Conservation (phyloP, 2,888 invertebrate species). For the Fissipunctia ypsillon region DNA sequence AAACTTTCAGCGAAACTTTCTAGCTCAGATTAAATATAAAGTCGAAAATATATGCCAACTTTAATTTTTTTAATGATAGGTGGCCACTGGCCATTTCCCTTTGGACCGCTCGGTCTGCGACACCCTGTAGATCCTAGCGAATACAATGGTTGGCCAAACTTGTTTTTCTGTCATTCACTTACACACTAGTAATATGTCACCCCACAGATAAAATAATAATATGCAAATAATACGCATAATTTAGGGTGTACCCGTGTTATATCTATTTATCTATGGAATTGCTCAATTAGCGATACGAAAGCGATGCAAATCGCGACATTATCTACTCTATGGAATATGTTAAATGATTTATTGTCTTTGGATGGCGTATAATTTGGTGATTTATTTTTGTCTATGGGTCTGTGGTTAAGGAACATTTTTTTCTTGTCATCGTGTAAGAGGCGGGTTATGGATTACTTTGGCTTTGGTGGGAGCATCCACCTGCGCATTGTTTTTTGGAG, state of each 20-base stretch:
- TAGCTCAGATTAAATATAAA: no score
- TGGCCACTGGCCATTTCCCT: no score
- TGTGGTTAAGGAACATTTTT: constrained; percentile 34
- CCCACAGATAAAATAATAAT: constrained; percentile 89
- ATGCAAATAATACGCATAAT: constrained; percentile 90
- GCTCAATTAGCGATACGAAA: constrained; percentile 86
- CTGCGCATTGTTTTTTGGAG: background rate
- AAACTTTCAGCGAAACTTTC: no score
- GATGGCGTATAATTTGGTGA: constrained; percentile 60
- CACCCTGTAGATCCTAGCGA: no score
- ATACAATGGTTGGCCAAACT: background rate
- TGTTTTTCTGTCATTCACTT: constrained; percentile 36
- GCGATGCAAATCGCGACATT: constrained; percentile 71
- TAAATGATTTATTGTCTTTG: constrained; percentile 85
- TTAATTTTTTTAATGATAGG: no score
- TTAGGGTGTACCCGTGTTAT: constrained; percentile 88
- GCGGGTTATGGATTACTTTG: constrained; percentile 28
- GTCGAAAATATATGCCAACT: no score
- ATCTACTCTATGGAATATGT: constrained; percentile 85
- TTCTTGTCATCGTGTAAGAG: constrained; percentile 42
- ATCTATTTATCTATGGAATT: constrained; percentile 90
- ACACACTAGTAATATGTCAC: constrained; percentile 75
- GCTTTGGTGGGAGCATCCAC: background rate
- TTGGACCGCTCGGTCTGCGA: no score
- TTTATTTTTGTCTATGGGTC: constrained; percentile 52